phyloP scores from a whole-genome alignment of 2,888 invertebrate species.

The Malachius bipustulatus region DNA sequence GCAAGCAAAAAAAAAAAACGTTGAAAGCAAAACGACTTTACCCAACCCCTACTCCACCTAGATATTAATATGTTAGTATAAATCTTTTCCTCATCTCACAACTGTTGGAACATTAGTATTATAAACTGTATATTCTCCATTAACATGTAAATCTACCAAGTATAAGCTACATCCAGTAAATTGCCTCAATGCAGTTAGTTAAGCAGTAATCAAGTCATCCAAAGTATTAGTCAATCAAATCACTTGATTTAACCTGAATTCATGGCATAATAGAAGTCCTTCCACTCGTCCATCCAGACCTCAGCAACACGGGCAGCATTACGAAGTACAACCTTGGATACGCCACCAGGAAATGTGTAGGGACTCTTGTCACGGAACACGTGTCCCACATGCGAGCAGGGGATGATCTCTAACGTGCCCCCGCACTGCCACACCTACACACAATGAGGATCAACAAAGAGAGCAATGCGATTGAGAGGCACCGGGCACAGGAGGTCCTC shows the following conservation, averaged over 20 bases:
- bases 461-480: not conserved
- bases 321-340: conserved; percentile 91
- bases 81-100: too few species aligned
- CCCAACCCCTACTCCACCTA: too few species aligned
- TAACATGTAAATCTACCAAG: too few species aligned
- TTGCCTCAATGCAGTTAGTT: too few species aligned
- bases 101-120: too few species aligned
- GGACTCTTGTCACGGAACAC: conserved; percentile 97
- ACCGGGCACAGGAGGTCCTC: conserved; percentile 1
- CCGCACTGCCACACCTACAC: conserved; percentile 96
- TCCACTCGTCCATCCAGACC: conserved; percentile 99
- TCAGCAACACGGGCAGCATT: conserved; percentile 98
- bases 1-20: too few species aligned
- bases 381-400: conserved; percentile 94
- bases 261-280: conserved; percentile 98
- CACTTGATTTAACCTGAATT: conserved; percentile 70
- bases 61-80: too few species aligned
- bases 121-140: too few species aligned
- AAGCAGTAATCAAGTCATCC: too few species aligned
- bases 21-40: too few species aligned
- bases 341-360: conserved; percentile 98
- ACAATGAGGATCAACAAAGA: not conserved
- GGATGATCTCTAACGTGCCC: conserved; percentile 87
- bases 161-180: too few species aligned
- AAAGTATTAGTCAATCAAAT: not conserved